Conservation (phyloP, 2,113 vertebrate species). For the Strix uralensis region DNA sequence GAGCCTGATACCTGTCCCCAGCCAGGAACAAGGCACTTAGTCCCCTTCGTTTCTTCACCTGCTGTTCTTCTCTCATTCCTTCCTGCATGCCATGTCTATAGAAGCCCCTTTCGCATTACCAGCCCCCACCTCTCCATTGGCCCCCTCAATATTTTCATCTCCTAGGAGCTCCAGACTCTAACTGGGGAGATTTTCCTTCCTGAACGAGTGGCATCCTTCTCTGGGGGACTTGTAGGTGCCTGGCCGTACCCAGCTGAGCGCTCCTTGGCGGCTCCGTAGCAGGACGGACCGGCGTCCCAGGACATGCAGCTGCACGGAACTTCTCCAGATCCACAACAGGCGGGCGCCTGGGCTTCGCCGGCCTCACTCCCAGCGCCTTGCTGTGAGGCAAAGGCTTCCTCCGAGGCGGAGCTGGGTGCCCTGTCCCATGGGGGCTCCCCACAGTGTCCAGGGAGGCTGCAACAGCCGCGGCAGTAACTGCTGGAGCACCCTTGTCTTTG, state of each 20-base stretch:
- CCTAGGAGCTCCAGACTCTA: neutral
- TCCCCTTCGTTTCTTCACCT: neutral
- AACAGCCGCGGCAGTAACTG: neutral
- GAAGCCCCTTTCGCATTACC: neutral
- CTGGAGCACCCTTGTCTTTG: neutral
- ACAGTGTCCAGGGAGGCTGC: neutral
- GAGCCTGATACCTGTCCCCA: neutral
- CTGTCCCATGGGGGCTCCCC: constrained; percentile 8
- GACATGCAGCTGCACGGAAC: neutral
- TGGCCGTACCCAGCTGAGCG: neutral
- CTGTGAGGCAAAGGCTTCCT: constrained; percentile 70
- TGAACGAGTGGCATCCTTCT: neutral
- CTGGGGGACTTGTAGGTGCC: neutral
- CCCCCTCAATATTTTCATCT: neutral
- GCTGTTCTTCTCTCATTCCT: neutral
- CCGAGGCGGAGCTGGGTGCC: constrained; percentile 24
- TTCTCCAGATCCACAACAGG: constrained; percentile 72
- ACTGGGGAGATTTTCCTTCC: neutral
- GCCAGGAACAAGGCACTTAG: neutral
- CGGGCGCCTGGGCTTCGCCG: constrained; percentile 78
- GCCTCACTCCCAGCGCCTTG: constrained; percentile 33
- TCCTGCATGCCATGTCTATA: neutral
- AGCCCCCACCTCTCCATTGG: constrained; percentile 33
- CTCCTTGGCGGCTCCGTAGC: neutral
- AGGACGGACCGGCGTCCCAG: fast-evolving